Percentiles rank a stretch among this genome's conserved stretches.
phyloP scores from a whole-genome alignment of 1,140 invertebrate species.

The Drosophila truncata region DNA sequence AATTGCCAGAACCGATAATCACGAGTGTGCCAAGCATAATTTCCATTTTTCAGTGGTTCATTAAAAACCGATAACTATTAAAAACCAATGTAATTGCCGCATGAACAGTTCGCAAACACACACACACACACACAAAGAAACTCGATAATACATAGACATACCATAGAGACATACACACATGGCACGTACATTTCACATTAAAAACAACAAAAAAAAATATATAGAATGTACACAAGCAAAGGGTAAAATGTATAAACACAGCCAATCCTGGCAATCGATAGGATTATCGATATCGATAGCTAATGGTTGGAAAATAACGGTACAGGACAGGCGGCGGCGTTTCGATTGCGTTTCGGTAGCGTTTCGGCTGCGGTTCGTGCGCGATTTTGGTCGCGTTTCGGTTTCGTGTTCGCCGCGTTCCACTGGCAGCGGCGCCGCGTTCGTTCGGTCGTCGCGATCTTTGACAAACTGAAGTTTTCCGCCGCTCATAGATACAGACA shows the following conservation, averaged over 20 bases:
- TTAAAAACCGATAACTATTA: constrained; percentile 42
- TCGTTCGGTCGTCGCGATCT: constrained; percentile 80
- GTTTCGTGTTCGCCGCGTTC: constrained; percentile 52
- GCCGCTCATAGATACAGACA: constrained; percentile 24
- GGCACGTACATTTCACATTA: constrained; percentile 39
- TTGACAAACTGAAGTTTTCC: constrained; percentile 81
- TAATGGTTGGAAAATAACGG: neutral
- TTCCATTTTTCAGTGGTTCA: constrained; percentile 23
- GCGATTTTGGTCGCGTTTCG: constrained; percentile 19
- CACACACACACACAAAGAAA: no score
- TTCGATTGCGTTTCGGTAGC: constrained; percentile 23
- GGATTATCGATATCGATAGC: constrained; percentile 17
- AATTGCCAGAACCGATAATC: constrained; percentile 45
- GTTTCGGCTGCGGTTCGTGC: constrained; percentile 31
- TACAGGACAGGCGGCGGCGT: constrained; percentile 13
- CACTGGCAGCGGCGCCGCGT: constrained; percentile 54
- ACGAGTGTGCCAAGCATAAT: constrained; percentile 40
- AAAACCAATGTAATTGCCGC: constrained; percentile 25
- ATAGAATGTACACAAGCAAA: neutral
- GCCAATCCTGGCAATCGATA: constrained; percentile 14
- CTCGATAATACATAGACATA: neutral
- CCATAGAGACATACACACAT: constrained; percentile 18
- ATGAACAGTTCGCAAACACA: constrained; percentile 14
- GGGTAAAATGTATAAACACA: neutral
- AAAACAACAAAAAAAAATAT: constrained; percentile 25